Conservation (phyloP, 1,140 invertebrate genomes). For the Branchinecta lynchi region DNA sequence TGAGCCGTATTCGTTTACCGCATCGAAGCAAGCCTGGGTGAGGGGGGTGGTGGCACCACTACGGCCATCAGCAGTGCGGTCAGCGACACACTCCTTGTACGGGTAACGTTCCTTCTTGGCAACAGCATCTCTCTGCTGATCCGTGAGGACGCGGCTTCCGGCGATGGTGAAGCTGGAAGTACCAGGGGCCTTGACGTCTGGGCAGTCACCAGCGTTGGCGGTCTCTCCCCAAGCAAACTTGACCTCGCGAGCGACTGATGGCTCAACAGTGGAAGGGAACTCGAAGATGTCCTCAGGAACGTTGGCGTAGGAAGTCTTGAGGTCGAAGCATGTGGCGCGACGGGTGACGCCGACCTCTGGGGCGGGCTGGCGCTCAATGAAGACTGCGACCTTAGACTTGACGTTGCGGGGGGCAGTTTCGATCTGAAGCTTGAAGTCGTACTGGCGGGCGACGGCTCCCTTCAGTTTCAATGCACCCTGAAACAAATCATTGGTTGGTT, state of each 20-base stretch:
- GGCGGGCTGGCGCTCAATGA: constrained; percentile 16
- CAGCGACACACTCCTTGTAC: constrained; percentile 18
- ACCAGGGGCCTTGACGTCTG: constrained; percentile 4
- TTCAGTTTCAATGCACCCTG: constrained; percentile 14
- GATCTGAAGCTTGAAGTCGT: constrained; percentile 16
- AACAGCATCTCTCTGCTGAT: constrained; percentile 17
- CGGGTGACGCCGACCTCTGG: constrained; percentile 3
- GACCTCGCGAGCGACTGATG: constrained; percentile 15
- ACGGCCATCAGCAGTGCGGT: constrained; percentile 17
- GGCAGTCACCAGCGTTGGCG: constrained; percentile 15
- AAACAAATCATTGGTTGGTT: background rate
- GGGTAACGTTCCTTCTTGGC: constrained; percentile 17
- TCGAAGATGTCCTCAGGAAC: constrained; percentile 19
- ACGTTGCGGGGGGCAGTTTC: constrained; percentile 16
- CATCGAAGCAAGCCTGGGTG: constrained; percentile 22
- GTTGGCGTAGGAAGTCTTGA: constrained; percentile 15
- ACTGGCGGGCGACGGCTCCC: constrained; percentile 14
- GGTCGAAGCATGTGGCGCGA: constrained; percentile 18
- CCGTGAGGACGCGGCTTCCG: constrained; percentile 12
- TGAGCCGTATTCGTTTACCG: constrained; percentile 21
- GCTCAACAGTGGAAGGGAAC: constrained; percentile 16
- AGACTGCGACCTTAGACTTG: constrained; percentile 16
- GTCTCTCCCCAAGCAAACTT: constrained; percentile 17
- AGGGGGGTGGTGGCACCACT: constrained; percentile 15
- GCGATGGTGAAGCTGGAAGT: constrained; percentile 16